Evolutionary conservation across 2,113 vertebrate genomes (phyloP), one percentile per base, ranked within the genome.

Genomic region (Ancistrus triradiatus): DNA sequence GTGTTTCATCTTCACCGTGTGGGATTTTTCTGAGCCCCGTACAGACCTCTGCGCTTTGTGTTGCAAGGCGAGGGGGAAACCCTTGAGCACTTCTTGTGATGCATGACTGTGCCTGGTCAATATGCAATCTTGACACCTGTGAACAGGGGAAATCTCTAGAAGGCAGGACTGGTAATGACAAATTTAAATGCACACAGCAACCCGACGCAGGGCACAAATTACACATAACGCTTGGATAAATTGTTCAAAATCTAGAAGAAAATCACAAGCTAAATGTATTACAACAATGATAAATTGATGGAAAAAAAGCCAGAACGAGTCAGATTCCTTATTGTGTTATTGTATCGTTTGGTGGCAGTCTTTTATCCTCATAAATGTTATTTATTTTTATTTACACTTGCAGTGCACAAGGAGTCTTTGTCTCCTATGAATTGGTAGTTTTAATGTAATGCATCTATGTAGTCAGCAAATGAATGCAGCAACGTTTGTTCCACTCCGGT

Each of bases 131-230:
- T 73, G 72, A 78, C 74, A 71, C 61, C 59, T 63, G 57, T 47
- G 27, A 81, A 81, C 81, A 79, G 61, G 77, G 74, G 79, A 78
- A 80, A 77, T 84, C 70, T 80, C 55, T 11, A 35, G 63, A 74
- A 78, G 78, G 73, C 67, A 66, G 47, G 59, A 47, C 51, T 64
- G 61, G 73, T 80, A 81, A 84, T 83, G 78, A 84, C n/a, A 14
- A 42, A 42, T 42, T 42, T n/a, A 15, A 42, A 42, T 42, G 38
- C 13, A 42, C 38, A 42, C n/a, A n/a, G 38, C 38, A 4, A 42
- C 11, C 38, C 4, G 38, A 42, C 4, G 11, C 27, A 31, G 38
- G n/a, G n/a, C n/a, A n/a, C n/a, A 42, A 42, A n/a, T 42, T 42
- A 6, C 38, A 42, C 38, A 11, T 42, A n/a, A 6, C n/a, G 38